phyloP scores from a whole-genome alignment of 2,113 vertebrate genomes.

The Eublepharis macularius region DNA sequence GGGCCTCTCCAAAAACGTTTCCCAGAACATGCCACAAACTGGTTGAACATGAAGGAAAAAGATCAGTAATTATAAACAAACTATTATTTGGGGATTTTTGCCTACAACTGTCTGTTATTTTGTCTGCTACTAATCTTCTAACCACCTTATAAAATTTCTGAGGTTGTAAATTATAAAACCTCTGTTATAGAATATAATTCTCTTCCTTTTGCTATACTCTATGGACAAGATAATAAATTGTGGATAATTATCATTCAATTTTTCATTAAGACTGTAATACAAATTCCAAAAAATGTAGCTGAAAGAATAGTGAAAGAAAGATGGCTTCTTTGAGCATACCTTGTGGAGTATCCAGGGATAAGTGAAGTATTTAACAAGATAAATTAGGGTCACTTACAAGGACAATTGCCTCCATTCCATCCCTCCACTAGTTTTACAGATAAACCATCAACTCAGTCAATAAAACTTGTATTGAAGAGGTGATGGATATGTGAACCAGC shows the following conservation, averaged over 20 bases:
- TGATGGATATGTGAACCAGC: not conserved
- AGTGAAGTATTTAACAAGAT: not conserved
- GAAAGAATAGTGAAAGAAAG: not conserved
- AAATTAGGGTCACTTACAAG: not conserved
- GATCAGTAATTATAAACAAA: not conserved
- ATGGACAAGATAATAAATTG: not conserved
- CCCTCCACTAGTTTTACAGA: not conserved
- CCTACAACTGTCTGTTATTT: not conserved
- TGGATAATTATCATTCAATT: not conserved
- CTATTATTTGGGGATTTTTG: not conserved
- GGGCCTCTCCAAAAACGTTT: too few species aligned
- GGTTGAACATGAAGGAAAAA: not conserved
- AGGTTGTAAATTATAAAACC: too few species aligned
- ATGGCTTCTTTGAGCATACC: rapidly evolving
- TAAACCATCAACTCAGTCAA: not conserved
- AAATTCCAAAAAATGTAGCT: not conserved
- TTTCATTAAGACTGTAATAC: not conserved
- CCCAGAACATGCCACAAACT: not conserved
- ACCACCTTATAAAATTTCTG: too few species aligned
- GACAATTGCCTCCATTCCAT: slow-evolving; percentile 2
- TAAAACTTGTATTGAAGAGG: not conserved
- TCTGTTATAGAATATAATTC: not conserved
- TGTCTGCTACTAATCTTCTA: too few species aligned
- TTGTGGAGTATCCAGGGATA: not conserved
- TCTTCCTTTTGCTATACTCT: not conserved